Base-by-base conservation (phyloP, 2,888 invertebrate species). In the Tenthredo mesomela region DNA sequence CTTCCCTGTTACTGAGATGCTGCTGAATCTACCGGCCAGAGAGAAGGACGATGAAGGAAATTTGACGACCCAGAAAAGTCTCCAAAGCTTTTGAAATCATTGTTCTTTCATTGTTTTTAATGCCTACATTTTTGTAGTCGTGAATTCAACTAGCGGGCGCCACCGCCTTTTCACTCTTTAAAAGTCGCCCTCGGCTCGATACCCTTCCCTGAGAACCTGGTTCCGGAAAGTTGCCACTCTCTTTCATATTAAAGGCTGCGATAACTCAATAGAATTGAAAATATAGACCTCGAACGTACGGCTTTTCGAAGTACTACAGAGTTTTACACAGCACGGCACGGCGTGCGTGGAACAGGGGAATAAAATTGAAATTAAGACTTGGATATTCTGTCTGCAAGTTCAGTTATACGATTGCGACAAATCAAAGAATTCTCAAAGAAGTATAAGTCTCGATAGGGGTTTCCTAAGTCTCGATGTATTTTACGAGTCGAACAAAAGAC, bases 281-380 rank as follows among this genome's bases (percentile, higher is more conserved):
- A 77, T 77, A 77, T 77, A 77, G 77, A 77, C 77, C 33, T 29
- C 50, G 54, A 50, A 77, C 47, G 77, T 80, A 80, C n/a, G 80
- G 58, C 12, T 61, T 21, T 58, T 80, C 61, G 9, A 77, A 77
- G 61, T 21, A 61, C 58, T 61, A 61, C 37, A 80, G 40, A 80
- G 40, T 61, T 80, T 5, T 21, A 5, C 12, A 47, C 21, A 21
- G 61, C 5, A 15, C 12, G 47, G 10, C n/a, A 25, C 21, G 40
- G 61, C 12, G 12, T 54, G 47, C 54, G 54, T 50, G 29, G 25
- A 77, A 80, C 58, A 40, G 50, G 80, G 58, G 80, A 61, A 80
- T 78, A 58, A 80, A 80, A 80, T 80, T 58, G 80, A 80, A 80
- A 80, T 80, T 80, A 80, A 37, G 80, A 80, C 80, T 77, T 54